A percentile compares a stretch with the other conserved stretches of the same genome.
phyloP scores from a whole-genome alignment of 2,888 invertebrate species.

The Eulithis prunata region DNA sequence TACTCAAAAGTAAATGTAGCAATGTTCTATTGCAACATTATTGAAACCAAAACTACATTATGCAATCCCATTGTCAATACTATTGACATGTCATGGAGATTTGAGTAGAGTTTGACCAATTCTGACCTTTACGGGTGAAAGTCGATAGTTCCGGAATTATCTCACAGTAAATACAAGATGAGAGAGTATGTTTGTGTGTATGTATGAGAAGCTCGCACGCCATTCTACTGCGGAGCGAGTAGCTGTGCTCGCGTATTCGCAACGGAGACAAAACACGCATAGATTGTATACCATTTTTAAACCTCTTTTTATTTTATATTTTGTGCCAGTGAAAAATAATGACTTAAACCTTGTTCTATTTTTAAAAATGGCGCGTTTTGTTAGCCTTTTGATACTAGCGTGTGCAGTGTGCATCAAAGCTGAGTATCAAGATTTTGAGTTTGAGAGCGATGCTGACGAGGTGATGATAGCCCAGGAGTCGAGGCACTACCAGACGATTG shows the following conservation, averaged over 20 bases:
- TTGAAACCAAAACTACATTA: conserved; percentile 35
- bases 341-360: conserved; percentile 23
- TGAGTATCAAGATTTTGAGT: conserved; percentile 68
- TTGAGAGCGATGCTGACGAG: conserved; percentile 65
- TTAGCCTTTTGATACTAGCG: conserved; percentile 51
- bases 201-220: conserved; percentile 58
- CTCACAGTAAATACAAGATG: conserved; percentile 72
- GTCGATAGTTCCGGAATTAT: conserved; percentile 77
- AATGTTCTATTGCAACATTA: background rate
- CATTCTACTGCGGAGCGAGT: conserved; percentile 66
- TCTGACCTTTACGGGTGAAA: conserved; percentile 72
- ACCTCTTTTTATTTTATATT: conserved; percentile 29
- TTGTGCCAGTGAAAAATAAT: conserved; percentile 33
- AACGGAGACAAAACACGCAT: conserved; percentile 49
- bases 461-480: conserved; percentile 79
- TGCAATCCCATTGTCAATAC: conserved; percentile 46
- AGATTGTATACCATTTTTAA: conserved; percentile 34
- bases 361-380: conserved; percentile 56
- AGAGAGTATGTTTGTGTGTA: conserved; percentile 62
- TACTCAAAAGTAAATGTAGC: background rate
- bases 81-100: conserved; percentile 50
- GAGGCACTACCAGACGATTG: conserved; percentile 68
- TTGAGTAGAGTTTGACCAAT: conserved; percentile 56
- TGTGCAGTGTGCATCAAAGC: conserved; percentile 49
- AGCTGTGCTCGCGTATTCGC: conserved; percentile 66